These are phyloP conservation scores for Bemisia tabaci DNA, from an alignment of 1,140 invertebrate genomes.

Conservation along the genomic window DNA sequence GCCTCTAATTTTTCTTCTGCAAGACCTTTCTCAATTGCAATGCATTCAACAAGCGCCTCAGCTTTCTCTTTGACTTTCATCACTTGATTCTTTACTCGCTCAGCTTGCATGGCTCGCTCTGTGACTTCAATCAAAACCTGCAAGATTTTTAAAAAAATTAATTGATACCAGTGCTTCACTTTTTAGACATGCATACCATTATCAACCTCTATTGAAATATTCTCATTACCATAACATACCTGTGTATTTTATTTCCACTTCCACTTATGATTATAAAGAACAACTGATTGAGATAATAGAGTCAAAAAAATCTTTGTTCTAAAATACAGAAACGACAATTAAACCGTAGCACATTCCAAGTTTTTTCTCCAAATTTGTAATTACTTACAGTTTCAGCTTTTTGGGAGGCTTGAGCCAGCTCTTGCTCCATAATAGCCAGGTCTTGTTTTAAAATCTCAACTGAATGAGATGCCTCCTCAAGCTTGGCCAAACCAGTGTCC, in stretches of 20 bases:
- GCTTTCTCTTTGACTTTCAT: conserved; percentile 87
- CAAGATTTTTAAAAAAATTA: no score
- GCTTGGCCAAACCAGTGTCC: conserved; percentile 81
- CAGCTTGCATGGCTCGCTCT: conserved; percentile 81
- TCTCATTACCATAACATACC: no score
- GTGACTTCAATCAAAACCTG: conserved; percentile 70
- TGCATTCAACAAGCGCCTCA: conserved; percentile 75
- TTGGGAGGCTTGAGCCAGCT: conserved; percentile 71
- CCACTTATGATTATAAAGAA: no score
- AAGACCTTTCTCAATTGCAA: conserved; percentile 78
- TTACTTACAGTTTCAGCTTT: conserved; percentile 71
- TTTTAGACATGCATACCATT: no score
- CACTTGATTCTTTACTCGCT: conserved; percentile 81
- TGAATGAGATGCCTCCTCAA: conserved; percentile 85
- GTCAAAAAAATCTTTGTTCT: no score
- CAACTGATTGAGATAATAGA: no score
- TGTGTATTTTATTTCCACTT: no score
- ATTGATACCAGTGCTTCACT: no score
- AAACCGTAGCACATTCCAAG: no score
- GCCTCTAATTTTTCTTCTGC: conserved; percentile 84
- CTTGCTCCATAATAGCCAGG: conserved; percentile 84
- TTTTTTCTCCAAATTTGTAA: no score
- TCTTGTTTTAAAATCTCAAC: conserved; percentile 83
- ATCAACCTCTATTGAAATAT: no score
- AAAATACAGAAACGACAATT: no score